Conservation (phyloP, 2,113 vertebrate genomes). For the Felis chaus region DNA sequence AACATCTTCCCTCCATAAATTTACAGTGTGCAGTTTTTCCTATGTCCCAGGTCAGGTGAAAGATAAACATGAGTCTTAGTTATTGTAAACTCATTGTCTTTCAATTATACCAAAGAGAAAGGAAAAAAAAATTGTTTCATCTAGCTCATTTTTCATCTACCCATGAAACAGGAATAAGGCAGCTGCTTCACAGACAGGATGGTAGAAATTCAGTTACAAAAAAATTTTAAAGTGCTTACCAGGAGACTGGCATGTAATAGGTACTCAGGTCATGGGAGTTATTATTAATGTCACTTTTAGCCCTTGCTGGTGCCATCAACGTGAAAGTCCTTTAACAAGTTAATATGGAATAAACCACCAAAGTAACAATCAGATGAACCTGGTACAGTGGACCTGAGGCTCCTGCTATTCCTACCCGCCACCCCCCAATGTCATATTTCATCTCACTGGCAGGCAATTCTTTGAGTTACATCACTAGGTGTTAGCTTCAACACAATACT, state of each 20-base stretch:
- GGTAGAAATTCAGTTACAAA: neutral
- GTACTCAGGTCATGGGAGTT: neutral
- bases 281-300: neutral
- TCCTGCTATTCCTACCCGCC: neutral
- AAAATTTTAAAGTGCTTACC: neutral
- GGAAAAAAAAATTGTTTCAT: neutral
- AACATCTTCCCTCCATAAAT: neutral
- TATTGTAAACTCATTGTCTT: neutral
- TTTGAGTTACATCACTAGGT: neutral
- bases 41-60: neutral
- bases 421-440: fast-evolving
- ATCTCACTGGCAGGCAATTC: fast-evolving
- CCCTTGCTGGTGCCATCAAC: fast-evolving
- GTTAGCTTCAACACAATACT: fast-evolving
- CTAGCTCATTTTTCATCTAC: neutral
- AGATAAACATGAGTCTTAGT: neutral
- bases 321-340: fast-evolving
- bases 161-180: neutral
- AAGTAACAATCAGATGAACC: neutral
- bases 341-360: neutral
- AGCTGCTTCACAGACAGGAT: neutral
- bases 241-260: neutral
- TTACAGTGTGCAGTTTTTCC: neutral
- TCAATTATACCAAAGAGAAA: neutral
- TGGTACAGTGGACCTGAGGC: fast-evolving